Evolutionary conservation across 2,113 vertebrate genomes (phyloP), one percentile per base, ranked within the genome.

Genomic region (Chloropsis cyanopogon): DNA sequence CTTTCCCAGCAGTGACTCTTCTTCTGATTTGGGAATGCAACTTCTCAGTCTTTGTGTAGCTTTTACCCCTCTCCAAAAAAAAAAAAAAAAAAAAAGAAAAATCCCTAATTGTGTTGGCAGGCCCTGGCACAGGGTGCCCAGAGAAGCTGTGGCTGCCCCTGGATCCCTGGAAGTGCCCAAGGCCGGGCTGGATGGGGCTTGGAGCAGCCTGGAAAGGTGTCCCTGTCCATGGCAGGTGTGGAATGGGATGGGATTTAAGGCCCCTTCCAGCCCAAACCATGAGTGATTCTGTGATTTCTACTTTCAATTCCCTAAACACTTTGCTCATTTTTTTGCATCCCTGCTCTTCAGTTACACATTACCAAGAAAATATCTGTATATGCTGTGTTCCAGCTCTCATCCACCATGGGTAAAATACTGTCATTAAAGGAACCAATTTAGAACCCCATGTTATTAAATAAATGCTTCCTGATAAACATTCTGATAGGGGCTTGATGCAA

Each of bases 201-300:
- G 69, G 59, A 54, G 18, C n/a, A 37, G n/a, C n/a, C 39, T 18
- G 28, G 26, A 23, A n/a, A 73, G 23, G 41, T 47, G 41, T 47
- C 68, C 22, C 57, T 46, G 28, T 2, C 16, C 57, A 17, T 53
- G 39, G 10, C 37, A 83, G 20, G 31, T 31, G 8, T 16, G 20
- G 39, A 0, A 26, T 5, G 24, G 19, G 1, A 23, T 23, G 10
- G 28, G n/a, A 6, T 64, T 41, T 65, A 2, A 57, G 21, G 9
- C 57, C 16, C 14, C 20, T 35, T 57, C 20, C 20, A 20, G 2
- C 8, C 29, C 42, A 75, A 57, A 35, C 5, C 20, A 16, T 41
- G 23, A n/a, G 10, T 8, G 57, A 49, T 72, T 65, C 31, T 37
- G 4, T 50, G 42, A 44, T 73, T n/a, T n/a, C n/a, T n/a, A n/a